Evolutionary conservation across 2,113 vertebrate genomes (phyloP), one percentile per base, ranked within the genome.

Genomic region (Pandion haliaetus): DNA sequence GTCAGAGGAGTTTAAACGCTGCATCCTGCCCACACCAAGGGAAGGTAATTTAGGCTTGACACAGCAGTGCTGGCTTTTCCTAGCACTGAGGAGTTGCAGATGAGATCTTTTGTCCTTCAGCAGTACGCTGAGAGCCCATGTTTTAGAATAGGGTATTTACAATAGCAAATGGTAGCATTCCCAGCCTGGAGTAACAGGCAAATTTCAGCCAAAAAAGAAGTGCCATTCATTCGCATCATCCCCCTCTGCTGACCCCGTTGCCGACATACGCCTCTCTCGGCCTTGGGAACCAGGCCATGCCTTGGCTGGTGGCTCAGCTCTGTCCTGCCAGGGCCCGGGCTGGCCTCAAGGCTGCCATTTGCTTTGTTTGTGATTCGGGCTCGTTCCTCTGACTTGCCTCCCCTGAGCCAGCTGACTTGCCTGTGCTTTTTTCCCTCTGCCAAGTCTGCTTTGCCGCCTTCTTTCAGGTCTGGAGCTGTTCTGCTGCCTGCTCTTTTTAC

Each of bases 401-500:
- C 73, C 81, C 61, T 0, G 14, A 88, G 85, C 90, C 76, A 67
- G 78, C 79, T 34, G 71, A 93, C 74, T 92, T 90, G 84, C 76
- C 93, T 14, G 3, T 19, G 63, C 76, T 71, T 81, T 88, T 24
- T 90, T 61, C 20, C 82, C 79, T 74, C n/a, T 93, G 96, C 95
- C 97, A 95, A 96, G 82, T 55, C 72, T 71, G 31, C 69, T 88
- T 47, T 45, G 76, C 76, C 58, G 85, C 88, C 88, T 84, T 31
- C 79, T 81, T 65, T 95, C 78, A 88, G 94, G 76, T 93, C 94
- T 90, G 82, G 67, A 88, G 92, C 90, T 69, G 86, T 70, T 91
- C 47, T 86, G 79, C 82, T 81, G 86, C 80, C 50, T 96, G 86
- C 72, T 79, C 88, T 86, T 95, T 93, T 63, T 59, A 59, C 90